phyloP scores from a whole-genome alignment of 2,888 invertebrate species.

The Druceiella hillmani region DNA sequence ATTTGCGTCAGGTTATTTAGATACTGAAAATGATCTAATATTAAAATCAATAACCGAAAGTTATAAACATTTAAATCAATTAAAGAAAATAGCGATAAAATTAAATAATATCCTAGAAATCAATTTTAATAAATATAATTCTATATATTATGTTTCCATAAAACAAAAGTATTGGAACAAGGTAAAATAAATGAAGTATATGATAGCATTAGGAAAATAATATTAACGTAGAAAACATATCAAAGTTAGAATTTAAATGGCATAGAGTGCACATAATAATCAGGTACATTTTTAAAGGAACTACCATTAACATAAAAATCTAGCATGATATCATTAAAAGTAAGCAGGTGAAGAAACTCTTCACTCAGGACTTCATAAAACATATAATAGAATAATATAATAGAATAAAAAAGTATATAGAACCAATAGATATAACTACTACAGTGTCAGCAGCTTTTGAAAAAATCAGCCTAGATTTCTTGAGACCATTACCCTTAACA shows the following conservation, averaged over 20 bases:
- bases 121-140: no score
- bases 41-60: no score
- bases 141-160: no score
- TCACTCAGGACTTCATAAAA: constrained; percentile 10
- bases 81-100: neutral
- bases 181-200: constrained; percentile 16
- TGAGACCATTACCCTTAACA: constrained; percentile 22
- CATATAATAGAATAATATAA: constrained; percentile 16
- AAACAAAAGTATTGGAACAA: constrained; percentile 19
- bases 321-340: constrained; percentile 2
- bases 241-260: neutral
- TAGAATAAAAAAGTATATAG: constrained; percentile 20
- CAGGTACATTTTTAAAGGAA: constrained; percentile 4
- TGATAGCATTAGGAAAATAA: constrained; percentile 3
- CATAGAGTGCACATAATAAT: constrained; percentile 7
- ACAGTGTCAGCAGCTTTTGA: no score
- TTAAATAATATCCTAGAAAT: no score
- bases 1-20: no score
- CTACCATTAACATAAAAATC: constrained; percentile 5
- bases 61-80: no score
- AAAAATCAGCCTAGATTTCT: no score
- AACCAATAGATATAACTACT: no score
- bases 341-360: constrained; percentile 6
- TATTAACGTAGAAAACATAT: constrained; percentile 2
- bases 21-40: no score